Base-by-base conservation (phyloP, 2,113 vertebrate genomes). In the Phaethon lepturus region DNA sequence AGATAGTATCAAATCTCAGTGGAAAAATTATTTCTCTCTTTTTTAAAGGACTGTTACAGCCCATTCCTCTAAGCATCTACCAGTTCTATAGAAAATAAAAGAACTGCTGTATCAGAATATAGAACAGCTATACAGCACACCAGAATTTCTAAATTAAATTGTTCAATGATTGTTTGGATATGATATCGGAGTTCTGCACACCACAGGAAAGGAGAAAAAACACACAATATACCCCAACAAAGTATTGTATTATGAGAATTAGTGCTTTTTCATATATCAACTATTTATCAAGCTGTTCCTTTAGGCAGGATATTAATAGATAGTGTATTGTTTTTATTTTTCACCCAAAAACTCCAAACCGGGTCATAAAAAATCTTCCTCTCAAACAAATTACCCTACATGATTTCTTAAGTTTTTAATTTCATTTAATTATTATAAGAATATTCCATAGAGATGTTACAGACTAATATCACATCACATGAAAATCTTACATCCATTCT, bases 321-420 rank as follows among this genome's bases (percentile, higher is more conserved):
- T 44, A 1, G 4, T 17, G 3, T 31, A 44, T 49, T 84, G 20
- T 19, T 49, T 63, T 49, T 44, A 64, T 47, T 83, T 90, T 85
- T 84, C 28, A 84, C 6, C 2, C 56, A 14, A 72, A 91, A 45
- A 0, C 2, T 19, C 20, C 49, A 78, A 69, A 72, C 5, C 13
- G 76, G 5, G 4, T 64, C 10, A 92, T 25, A 80, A 80, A 72
- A 25, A 74, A 69, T 62, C 29, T 69, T 66, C n/a, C 14, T 80
- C 35, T 69, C 33, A 84, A 44, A 62, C 10, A 85, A 81, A 77
- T 17, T 79, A 67, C 3, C 20, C 68, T 33, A 60, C 4, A 16
- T 3, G 0, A 73, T 67, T 74, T 80, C 45, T n/a, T 3, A 73
- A 24, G 2, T 13, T 88, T 86, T 79, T 60, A 0, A n/a, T 55